Conservation (phyloP, 2,113 vertebrate species). For the Lophotis ruficrista region DNA sequence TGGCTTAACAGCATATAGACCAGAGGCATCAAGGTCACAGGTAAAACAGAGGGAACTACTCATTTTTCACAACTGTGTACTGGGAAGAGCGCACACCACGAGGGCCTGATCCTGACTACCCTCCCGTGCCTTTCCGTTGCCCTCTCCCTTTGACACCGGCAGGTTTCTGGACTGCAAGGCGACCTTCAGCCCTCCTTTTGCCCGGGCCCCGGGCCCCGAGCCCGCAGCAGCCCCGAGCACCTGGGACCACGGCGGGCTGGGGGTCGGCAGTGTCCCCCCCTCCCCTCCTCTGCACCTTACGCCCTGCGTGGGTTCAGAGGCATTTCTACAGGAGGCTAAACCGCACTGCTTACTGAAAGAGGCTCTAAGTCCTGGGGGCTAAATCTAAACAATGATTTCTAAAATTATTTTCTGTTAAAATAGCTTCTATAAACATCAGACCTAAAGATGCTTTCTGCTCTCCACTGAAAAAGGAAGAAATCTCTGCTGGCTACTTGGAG, state of each 20-base stretch:
- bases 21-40: background rate
- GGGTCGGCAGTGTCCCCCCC: accelerated
- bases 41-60: background rate
- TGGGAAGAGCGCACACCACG: background rate
- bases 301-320: background rate
- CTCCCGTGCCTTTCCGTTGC: background rate
- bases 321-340: background rate
- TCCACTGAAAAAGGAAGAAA: background rate
- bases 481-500: background rate
- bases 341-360: background rate
- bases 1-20: background rate
- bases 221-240: background rate
- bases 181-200: background rate
- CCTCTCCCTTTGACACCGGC: background rate
- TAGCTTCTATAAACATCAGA: background rate
- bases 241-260: background rate
- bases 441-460: background rate
- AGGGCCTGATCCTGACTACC: background rate
- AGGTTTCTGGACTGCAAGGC: background rate
- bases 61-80: background rate
- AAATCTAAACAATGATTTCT: background rate
- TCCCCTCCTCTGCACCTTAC: background rate
- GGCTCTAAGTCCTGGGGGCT: background rate
- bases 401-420: background rate
- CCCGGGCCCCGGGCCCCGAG: background rate